phyloP scores from a whole-genome alignment of 1,140 invertebrate genomes.

The Lethrus apterus region DNA sequence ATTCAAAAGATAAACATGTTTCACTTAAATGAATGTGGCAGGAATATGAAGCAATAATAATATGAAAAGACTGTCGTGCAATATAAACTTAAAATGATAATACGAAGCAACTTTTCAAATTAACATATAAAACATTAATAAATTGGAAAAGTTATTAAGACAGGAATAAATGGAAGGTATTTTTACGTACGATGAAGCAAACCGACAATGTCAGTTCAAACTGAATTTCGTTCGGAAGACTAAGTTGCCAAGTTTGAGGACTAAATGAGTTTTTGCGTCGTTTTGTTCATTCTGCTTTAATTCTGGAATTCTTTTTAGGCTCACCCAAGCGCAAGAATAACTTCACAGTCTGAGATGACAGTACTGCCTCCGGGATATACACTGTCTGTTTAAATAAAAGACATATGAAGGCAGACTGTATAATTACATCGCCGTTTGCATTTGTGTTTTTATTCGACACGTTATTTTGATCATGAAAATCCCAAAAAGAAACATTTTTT shows the following conservation, averaged over 20 bases:
- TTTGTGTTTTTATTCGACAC: background rate
- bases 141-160: no score
- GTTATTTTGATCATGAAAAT: background rate
- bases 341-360: constrained; percentile 26
- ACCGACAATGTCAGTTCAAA: constrained; percentile 2
- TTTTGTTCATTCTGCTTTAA: constrained; percentile 25
- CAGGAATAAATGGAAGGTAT: no score
- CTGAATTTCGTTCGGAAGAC: constrained; percentile 12
- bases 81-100: no score
- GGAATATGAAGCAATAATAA: no score
- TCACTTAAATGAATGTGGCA: no score
- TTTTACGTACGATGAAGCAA: no score
- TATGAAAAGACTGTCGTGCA: no score
- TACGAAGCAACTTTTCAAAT: no score
- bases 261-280: constrained; percentile 23
- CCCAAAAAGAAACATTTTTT: background rate
- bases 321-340: constrained; percentile 23
- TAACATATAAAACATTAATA: no score
- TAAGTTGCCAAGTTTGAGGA: background rate
- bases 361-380: constrained; percentile 19
- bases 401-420: constrained; percentile 13
- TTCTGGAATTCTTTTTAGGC: constrained; percentile 22
- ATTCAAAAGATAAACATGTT: no score
- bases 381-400: constrained; percentile 21
- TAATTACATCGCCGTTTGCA: constrained; percentile 9